Percentiles rank a stretch among this genome's conserved stretches.
phyloP scores from a whole-genome alignment of 2,888 invertebrate species.

The Melieria omissa region DNA sequence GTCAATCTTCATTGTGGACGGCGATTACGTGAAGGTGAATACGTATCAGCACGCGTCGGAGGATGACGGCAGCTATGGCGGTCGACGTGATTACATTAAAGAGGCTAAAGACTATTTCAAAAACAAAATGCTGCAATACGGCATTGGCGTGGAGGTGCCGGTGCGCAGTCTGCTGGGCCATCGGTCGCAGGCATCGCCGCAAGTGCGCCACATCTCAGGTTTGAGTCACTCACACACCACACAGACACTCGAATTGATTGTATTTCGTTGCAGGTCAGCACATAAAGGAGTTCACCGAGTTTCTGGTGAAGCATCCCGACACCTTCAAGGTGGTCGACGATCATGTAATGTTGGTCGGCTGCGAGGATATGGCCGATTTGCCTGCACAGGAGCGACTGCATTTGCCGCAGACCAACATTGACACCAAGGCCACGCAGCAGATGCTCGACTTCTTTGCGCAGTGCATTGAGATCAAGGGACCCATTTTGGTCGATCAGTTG shows the following conservation, averaged over 20 bases:
- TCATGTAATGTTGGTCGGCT: slow-evolving; percentile 82
- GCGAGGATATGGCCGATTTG: slow-evolving; percentile 75
- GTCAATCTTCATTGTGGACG: slow-evolving; percentile 93
- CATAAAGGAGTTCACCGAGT: slow-evolving; percentile 93
- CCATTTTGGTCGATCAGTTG: slow-evolving; percentile 86
- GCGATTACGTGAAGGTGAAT: slow-evolving; percentile 89
- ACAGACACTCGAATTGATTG: not conserved
- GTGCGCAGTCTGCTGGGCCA: slow-evolving; percentile 97
- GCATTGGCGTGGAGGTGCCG: slow-evolving; percentile 95
- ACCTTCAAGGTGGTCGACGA: slow-evolving; percentile 88
- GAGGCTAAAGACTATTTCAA: slow-evolving; percentile 99
- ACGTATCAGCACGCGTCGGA: slow-evolving; percentile 78
- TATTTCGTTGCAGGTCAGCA: slow-evolving; percentile 74
- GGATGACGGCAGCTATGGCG: slow-evolving; percentile 69
- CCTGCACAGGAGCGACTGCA: slow-evolving; percentile 75
- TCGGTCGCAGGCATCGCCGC: slow-evolving; percentile 94
- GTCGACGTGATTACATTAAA: slow-evolving; percentile 89
- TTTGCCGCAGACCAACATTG: slow-evolving; percentile 81
- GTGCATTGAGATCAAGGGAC: slow-evolving; percentile 83
- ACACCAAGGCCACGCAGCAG: slow-evolving; percentile 84
- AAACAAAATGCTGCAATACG: slow-evolving; percentile 93
- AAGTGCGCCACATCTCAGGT: slow-evolving; percentile 95
- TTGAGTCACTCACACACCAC: not conserved
- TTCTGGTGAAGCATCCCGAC: slow-evolving; percentile 84
- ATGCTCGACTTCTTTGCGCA: slow-evolving; percentile 85